Conservation (phyloP, 2,113 vertebrate species). For the Forbesichthys agassizii region DNA sequence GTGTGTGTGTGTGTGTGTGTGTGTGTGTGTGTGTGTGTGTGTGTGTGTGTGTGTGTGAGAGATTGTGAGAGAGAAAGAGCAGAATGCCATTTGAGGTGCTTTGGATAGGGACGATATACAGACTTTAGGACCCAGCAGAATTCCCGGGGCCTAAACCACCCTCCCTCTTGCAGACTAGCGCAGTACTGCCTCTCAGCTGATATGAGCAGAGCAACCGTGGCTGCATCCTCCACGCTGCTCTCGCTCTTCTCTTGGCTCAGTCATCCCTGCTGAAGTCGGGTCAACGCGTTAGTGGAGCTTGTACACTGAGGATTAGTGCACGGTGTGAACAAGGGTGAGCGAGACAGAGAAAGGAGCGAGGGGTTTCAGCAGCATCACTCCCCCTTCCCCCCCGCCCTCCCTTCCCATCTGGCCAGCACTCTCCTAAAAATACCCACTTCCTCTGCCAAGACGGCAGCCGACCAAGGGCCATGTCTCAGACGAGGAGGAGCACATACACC, state of each 20-base stretch:
- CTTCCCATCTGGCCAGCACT: slow-evolving; percentile 1
- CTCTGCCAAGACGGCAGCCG: slow-evolving; percentile 17
- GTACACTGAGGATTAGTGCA: slow-evolving; percentile 39
- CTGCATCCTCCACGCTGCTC: not conserved
- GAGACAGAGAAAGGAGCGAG: slow-evolving; percentile 34
- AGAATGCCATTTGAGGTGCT: not conserved
- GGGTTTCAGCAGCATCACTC: slow-evolving; percentile 52
- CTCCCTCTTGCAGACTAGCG: slow-evolving; percentile 79
- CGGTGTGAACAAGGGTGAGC: slow-evolving; percentile 51
- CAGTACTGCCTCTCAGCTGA: slow-evolving; percentile 86
- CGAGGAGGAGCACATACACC: slow-evolving; percentile 81
- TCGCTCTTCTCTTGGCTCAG: not conserved
- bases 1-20: not conserved
- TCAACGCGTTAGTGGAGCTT: not conserved
- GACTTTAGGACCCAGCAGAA: slow-evolving; percentile 88
- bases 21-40: not conserved
- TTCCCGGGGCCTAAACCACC: slow-evolving; percentile 40
- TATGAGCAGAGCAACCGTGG: slow-evolving; percentile 41
- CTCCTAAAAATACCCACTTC: slow-evolving; percentile 2
- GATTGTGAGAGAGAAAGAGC: not conserved
- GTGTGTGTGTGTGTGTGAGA: not conserved
- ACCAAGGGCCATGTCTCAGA: slow-evolving; percentile 84
- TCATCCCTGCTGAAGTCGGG: slow-evolving; percentile 1
- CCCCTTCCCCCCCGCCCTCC: not conserved
- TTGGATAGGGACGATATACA: not conserved